Conservation (phyloP, 2,113 vertebrate species). For the Lanius collurio region DNA sequence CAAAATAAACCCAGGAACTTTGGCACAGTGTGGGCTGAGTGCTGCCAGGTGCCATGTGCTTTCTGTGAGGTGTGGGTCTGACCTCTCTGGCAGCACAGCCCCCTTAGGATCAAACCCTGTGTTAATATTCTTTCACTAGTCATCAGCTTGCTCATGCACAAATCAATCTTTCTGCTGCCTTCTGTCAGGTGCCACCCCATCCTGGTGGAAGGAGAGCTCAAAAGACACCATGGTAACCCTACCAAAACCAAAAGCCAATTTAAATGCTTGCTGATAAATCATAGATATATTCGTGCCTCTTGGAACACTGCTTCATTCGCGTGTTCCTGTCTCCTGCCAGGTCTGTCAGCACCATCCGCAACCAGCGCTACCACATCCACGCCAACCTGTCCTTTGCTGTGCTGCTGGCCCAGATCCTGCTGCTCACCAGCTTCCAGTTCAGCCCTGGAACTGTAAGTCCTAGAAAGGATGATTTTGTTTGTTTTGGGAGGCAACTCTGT, state of each 20-base stretch:
- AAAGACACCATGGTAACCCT: accelerated
- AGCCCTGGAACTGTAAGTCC: constrained; percentile 81
- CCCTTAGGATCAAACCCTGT: not conserved
- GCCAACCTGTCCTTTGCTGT: constrained; percentile 92
- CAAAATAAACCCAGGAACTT: not conserved
- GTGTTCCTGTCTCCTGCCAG: constrained; percentile 46
- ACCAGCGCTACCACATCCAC: constrained; percentile 96
- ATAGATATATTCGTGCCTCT: accelerated
- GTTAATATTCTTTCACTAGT: not conserved
- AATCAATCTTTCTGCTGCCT: not conserved
- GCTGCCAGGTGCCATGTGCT: not conserved
- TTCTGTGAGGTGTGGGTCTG: not conserved
- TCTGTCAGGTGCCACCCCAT: not conserved
- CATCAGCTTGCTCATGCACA: not conserved
- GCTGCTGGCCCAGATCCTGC: constrained; percentile 89
- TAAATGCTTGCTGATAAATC: not conserved
- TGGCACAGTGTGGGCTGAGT: not conserved
- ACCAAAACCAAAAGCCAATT: not conserved
- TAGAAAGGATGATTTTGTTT: too few species aligned
- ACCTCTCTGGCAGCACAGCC: not conserved
- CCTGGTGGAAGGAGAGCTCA: too few species aligned
- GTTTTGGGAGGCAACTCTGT: not conserved
- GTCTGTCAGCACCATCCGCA: constrained; percentile 91
- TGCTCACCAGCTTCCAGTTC: constrained; percentile 89
- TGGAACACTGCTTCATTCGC: not conserved